phyloP scores from a whole-genome alignment of 2,797 vertebrate genomes.

The Sebastiscus albofasciatus region DNA sequence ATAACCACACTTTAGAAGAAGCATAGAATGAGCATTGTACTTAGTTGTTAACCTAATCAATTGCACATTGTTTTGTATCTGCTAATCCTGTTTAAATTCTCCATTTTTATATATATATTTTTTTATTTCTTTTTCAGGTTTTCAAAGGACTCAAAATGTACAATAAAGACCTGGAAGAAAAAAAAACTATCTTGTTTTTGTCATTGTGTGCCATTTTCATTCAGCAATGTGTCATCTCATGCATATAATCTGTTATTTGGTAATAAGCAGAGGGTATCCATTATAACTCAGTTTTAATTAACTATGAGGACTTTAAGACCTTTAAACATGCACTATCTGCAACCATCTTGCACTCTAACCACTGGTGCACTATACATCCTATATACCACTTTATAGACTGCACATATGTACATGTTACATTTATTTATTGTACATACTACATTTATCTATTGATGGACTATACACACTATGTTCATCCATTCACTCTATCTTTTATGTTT shows the following conservation, averaged over 20 bases:
- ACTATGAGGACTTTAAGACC: no score
- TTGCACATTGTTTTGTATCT: background rate
- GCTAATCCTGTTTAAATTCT: background rate
- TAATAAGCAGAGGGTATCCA: background rate
- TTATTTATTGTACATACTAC: no score
- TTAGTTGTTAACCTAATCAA: background rate
- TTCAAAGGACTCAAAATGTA: slow-evolving; percentile 68
- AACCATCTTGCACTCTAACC: no score
- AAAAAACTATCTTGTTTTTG: background rate
- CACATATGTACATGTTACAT: no score
- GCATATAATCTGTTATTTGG: fast-evolving
- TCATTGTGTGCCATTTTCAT: slow-evolving; percentile 1
- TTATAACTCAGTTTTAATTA: no score
- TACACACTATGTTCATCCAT: no score
- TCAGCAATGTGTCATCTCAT: background rate
- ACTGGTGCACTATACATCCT: no score
- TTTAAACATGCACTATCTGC: no score
- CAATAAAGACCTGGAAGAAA: slow-evolving; percentile 69
- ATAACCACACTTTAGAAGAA: background rate
- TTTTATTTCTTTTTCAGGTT: slow-evolving; percentile 59
- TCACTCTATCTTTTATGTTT: no score
- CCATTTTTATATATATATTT: background rate
- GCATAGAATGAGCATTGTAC: background rate
- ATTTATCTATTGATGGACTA: no score
- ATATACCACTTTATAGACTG: no score